Base-by-base conservation (phyloP, 2,888 invertebrate species). In the Bugulina stolonifera region DNA sequence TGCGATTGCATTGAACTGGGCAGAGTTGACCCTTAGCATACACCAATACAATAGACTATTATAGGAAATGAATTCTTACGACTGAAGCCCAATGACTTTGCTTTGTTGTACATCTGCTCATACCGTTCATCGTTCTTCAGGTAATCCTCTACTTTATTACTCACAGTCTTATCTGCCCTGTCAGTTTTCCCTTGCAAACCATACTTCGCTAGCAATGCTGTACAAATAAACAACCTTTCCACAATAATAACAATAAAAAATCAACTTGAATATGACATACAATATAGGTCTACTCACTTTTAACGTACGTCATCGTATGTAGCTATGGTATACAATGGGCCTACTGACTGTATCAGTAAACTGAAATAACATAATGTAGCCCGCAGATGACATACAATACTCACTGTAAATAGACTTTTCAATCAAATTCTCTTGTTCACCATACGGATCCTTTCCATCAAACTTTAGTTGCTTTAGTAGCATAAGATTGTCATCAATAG, bases 371-470 rank as follows among this genome's bases (percentile, higher is more conserved):
- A 43, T 43, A 43, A 43, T 43, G 43, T 43, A 43, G 43, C 5
- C 43, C 18, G 43, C 5, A 18, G 43, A 43, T 43, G 43, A 5
- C 5, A 5, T 10, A 43, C 43, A 43, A 43, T 43, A 18, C 5
- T n/a, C 32, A 64, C 64, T 32, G 5, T 64, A 32, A 64, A 64
- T 27, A 32, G 14, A 2, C 14, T 32, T 14, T 10, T 64, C 64
- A 2, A 64, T 10, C 3, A 14, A 10, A 34, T 27, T n/a, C 32
- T 64, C 64, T 18, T 25, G 2, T 14, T 64, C 64, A 2, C 64
- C 64, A 32, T 64, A 64, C 25, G 64, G 64, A 32, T 64, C 64
- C n/a, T 64, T 64, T 29, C 27, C 27, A 14, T 64, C 64, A 64
- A 25, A 64, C n/a, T 64, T 25, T 5, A 32, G 14, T 1, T 64